Conservation (phyloP, 2,888 invertebrate genomes). For the Tinea pellionella region DNA sequence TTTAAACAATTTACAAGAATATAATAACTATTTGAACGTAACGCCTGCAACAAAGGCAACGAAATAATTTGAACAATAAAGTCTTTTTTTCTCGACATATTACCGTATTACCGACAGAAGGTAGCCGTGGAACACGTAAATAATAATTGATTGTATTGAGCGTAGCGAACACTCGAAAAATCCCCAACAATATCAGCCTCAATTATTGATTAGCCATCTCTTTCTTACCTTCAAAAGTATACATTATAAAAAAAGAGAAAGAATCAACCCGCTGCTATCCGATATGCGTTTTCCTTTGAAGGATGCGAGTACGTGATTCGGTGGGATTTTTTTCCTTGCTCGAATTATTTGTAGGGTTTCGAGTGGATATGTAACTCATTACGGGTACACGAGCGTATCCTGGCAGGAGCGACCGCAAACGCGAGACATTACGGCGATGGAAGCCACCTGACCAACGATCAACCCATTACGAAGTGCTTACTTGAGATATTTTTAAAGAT, state of each 20-base stretch:
- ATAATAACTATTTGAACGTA: no score
- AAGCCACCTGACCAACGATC: constrained; percentile 33
- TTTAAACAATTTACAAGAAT: no score
- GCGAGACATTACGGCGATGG: constrained; percentile 49
- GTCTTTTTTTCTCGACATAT: constrained; percentile 37
- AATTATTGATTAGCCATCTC: constrained; percentile 46
- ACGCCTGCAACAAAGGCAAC: no score
- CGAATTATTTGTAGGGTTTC: constrained; percentile 69
- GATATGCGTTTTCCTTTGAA: constrained; percentile 67
- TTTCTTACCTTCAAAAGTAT: constrained; percentile 22
- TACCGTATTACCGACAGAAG: constrained; percentile 54
- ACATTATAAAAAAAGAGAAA: constrained; percentile 32
- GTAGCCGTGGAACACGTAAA: constrained; percentile 56
- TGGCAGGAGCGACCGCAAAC: constrained; percentile 61
- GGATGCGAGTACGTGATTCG: constrained; percentile 66
- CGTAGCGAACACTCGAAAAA: constrained; percentile 53
- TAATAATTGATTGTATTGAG: constrained; percentile 66
- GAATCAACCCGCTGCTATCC: constrained; percentile 44
- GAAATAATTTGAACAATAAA: constrained; percentile 33
- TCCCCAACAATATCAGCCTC: constrained; percentile 35
- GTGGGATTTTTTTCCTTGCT: constrained; percentile 61
- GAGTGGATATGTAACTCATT: constrained; percentile 64
- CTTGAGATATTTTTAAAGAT: neutral
- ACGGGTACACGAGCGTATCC: constrained; percentile 63
- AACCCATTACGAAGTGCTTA: neutral